Conservation (phyloP, 1,140 invertebrate genomes). For the Chymomyza costata region DNA sequence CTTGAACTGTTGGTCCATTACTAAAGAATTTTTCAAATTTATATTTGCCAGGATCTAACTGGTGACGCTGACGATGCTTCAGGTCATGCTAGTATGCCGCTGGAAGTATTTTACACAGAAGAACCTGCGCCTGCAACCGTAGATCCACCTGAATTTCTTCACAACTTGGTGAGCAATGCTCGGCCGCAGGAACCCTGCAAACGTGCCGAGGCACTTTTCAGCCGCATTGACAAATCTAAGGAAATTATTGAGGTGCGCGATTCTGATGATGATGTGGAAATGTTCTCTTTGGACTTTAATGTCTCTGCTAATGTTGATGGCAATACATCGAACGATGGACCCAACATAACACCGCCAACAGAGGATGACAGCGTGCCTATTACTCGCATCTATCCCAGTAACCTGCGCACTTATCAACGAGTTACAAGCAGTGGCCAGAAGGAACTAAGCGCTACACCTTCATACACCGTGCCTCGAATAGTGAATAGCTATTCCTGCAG, state of each 20-base stretch:
- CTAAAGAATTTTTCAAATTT: too few species aligned
- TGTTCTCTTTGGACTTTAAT: slow-evolving; percentile 54
- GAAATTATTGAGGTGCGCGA: slow-evolving; percentile 54
- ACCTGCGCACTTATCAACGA: slow-evolving; percentile 51
- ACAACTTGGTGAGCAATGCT: slow-evolving; percentile 46
- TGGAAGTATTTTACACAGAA: slow-evolving; percentile 11
- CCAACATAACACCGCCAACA: slow-evolving; percentile 23
- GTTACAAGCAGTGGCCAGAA: slow-evolving; percentile 19
- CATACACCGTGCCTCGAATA: slow-evolving; percentile 51
- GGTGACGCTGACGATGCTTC: slow-evolving; percentile 52
- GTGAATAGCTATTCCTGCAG: slow-evolving; percentile 57
- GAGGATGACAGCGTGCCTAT: slow-evolving; percentile 51
- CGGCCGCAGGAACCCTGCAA: slow-evolving; percentile 45
- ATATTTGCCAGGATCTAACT: slow-evolving; percentile 34
- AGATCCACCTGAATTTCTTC: slow-evolving; percentile 46
- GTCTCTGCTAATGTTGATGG: slow-evolving; percentile 55
- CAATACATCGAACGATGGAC: slow-evolving; percentile 32
- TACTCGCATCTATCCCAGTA: slow-evolving; percentile 54
- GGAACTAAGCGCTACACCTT: slow-evolving; percentile 10
- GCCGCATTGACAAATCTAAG: slow-evolving; percentile 40
- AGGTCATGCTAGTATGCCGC: slow-evolving; percentile 21
- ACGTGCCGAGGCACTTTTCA: slow-evolving; percentile 48
- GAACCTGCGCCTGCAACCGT: slow-evolving; percentile 14
- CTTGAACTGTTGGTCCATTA: neutral
- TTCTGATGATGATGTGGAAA: slow-evolving; percentile 56